Evolutionary conservation across 2,797 vertebrate genomes (phyloP).

Genomic region (Caiman crocodilus): DNA sequence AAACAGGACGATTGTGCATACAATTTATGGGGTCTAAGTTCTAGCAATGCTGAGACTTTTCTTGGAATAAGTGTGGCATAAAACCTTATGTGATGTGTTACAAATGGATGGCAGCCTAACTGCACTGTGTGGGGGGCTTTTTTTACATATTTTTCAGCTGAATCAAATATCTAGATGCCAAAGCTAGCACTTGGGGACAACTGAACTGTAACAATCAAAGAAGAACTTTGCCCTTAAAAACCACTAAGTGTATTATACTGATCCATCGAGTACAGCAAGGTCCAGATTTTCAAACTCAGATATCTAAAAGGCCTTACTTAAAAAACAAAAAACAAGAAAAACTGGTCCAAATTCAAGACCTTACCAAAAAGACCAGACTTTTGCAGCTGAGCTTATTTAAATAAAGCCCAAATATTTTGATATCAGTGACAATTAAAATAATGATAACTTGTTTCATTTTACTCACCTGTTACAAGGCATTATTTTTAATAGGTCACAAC

Average conservation of each 20-base stretch:
- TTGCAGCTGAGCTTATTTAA: background rate
- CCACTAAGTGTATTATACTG: background rate
- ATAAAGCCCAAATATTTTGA: conserved; percentile 9
- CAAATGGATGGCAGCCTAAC: background rate
- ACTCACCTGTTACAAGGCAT: conserved; percentile 28
- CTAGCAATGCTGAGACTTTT: background rate
- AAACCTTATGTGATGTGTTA: background rate
- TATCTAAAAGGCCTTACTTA: background rate
- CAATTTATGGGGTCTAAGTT: background rate
- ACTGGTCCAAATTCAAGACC: background rate
- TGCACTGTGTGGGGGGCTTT: background rate
- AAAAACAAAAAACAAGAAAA: background rate
- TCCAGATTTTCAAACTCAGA: background rate
- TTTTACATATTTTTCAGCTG: background rate
- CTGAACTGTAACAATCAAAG: background rate
- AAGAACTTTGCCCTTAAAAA: background rate
- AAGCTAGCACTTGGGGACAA: background rate
- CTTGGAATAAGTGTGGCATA: background rate
- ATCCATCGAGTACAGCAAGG: background rate
- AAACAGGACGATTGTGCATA: background rate
- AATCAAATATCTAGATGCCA: background rate
- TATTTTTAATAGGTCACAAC: conserved; percentile 39
- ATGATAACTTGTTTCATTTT: conserved; percentile 60
- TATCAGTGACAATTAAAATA: conserved; percentile 21
- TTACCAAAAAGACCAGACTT: background rate